Conservation (phyloP, 2,113 vertebrate genomes). For the Brachirus orientalis region DNA sequence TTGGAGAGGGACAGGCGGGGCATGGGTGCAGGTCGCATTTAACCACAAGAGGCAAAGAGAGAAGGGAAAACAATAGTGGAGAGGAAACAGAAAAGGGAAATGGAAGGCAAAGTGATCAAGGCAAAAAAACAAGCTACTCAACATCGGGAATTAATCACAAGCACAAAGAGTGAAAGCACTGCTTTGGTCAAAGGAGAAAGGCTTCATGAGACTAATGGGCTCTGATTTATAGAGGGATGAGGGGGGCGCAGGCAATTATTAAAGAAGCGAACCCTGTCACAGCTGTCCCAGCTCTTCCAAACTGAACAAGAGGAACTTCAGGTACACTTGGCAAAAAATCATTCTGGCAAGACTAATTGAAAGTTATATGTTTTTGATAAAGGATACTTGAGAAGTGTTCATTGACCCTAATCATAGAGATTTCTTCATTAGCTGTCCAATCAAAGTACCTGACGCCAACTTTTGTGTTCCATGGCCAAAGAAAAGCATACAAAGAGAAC, state of each 20-base stretch:
- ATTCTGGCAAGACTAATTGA: constrained; percentile 66
- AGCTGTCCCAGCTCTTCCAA: neutral
- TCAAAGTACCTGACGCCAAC: constrained; percentile 16
- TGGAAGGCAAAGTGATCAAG: constrained; percentile 73
- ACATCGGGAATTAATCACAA: constrained; percentile 65
- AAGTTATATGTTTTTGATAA: constrained; percentile 58
- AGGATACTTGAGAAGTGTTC: constrained; percentile 5
- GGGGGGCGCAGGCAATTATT: constrained; percentile 32
- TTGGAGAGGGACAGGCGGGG: constrained; percentile 31
- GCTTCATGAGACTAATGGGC: constrained; percentile 42
- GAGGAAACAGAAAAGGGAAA: constrained; percentile 48
- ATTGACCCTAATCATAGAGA: neutral
- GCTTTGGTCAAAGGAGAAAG: constrained; percentile 45
- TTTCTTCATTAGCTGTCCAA: constrained; percentile 51
- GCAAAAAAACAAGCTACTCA: constrained; percentile 73
- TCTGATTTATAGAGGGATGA: constrained; percentile 31
- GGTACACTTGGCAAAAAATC: constrained; percentile 47
- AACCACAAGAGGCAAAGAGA: constrained; percentile 31
- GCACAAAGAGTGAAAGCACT: constrained; percentile 47
- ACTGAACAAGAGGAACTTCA: constrained; percentile 39
- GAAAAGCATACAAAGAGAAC: no score
- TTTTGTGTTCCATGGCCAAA: constrained; percentile 36
- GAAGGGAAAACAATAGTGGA: constrained; percentile 7
- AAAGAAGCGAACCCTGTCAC: constrained; percentile 15
- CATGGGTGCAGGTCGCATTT: constrained; percentile 32